Conservation (phyloP, 2,797 vertebrate genomes). For the Acanthurus leucopareius region DNA sequence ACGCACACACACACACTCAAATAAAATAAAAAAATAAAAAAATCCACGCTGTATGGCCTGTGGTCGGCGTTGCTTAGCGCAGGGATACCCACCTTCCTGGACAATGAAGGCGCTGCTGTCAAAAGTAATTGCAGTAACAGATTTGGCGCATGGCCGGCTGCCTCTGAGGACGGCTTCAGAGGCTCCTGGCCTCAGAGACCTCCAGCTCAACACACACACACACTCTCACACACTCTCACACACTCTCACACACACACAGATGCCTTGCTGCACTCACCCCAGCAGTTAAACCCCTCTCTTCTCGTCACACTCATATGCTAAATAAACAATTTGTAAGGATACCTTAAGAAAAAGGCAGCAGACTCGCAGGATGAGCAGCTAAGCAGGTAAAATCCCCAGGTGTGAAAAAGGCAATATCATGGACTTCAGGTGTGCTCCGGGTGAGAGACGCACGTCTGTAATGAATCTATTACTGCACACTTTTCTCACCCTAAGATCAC, state of each 20-base stretch:
- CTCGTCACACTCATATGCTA: slow-evolving; percentile 41
- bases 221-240: slow-evolving; percentile 8
- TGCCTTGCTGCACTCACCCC: neutral
- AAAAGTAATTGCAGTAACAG: slow-evolving; percentile 54
- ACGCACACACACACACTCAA: no score
- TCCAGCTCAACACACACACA: slow-evolving; percentile 3
- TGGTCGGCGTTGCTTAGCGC: slow-evolving; percentile 53
- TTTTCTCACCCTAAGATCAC: slow-evolving; percentile 12
- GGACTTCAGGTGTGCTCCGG: slow-evolving; percentile 22
- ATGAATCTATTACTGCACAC: slow-evolving; percentile 36
- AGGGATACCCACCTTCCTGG: slow-evolving; percentile 48
- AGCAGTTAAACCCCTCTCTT: slow-evolving; percentile 8
- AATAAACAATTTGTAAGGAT: slow-evolving; percentile 51
- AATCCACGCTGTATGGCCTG: slow-evolving; percentile 33
- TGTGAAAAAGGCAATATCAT: slow-evolving; percentile 60
- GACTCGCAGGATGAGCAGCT: slow-evolving; percentile 47
- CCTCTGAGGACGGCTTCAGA: slow-evolving; percentile 36
- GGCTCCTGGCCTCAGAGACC: slow-evolving; percentile 33
- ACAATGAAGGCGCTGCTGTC: slow-evolving; percentile 61
- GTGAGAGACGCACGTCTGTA: slow-evolving; percentile 16
- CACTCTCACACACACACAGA: no score
- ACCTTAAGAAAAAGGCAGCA: slow-evolving; percentile 37
- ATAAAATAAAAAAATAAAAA: no score
- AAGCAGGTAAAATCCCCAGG: slow-evolving; percentile 59
- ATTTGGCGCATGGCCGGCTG: slow-evolving; percentile 49